Percentiles rank a stretch among this genome's conserved stretches.
Evolutionary conservation across 92 coral and sea anemone genomes (phyloP).

Genomic region (Montipora capitata): DNA sequence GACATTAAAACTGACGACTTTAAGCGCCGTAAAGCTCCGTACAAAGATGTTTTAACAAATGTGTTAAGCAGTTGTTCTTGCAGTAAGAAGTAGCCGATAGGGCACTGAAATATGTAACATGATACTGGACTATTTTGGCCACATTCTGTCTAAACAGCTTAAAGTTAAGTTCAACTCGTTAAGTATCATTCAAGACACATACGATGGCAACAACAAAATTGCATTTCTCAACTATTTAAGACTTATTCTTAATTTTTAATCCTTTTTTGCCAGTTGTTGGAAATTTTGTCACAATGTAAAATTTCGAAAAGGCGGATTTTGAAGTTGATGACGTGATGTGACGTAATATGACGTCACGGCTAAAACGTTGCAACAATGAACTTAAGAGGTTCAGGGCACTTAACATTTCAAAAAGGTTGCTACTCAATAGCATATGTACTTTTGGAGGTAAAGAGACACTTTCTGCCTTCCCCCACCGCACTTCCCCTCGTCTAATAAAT

Average conservation of each 20-base stretch:
- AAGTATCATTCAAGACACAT: conserved; percentile 34
- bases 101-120: conserved; percentile 42
- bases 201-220: conserved; percentile 30
- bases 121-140: conserved; percentile 31
- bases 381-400: conserved; percentile 26
- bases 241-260: conserved; percentile 12
- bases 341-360: conserved; percentile 41
- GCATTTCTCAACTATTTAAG: conserved; percentile 17
- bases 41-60: conserved; percentile 31
- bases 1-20: conserved; percentile 49
- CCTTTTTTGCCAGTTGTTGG: conserved; percentile 26
- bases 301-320: conserved; percentile 40
- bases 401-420: conserved; percentile 23
- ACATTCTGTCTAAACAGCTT: conserved; percentile 36
- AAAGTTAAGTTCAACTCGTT: conserved; percentile 26
- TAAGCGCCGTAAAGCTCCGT: conserved; percentile 59
- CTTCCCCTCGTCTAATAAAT: conserved; percentile 9
- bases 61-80: conserved; percentile 37
- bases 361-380: conserved; percentile 31
- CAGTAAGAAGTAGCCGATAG: conserved; percentile 20
- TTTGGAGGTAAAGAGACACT: conserved; percentile 40
- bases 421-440: conserved; percentile 35
- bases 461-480: conserved; percentile 27
- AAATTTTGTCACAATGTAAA: conserved; percentile 25
- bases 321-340: conserved; percentile 40